Evolutionary conservation across 1,140 invertebrate genomes (phyloP), one percentile per base, ranked within the genome.

Genomic region (Gonatopus flavifemur): DNA sequence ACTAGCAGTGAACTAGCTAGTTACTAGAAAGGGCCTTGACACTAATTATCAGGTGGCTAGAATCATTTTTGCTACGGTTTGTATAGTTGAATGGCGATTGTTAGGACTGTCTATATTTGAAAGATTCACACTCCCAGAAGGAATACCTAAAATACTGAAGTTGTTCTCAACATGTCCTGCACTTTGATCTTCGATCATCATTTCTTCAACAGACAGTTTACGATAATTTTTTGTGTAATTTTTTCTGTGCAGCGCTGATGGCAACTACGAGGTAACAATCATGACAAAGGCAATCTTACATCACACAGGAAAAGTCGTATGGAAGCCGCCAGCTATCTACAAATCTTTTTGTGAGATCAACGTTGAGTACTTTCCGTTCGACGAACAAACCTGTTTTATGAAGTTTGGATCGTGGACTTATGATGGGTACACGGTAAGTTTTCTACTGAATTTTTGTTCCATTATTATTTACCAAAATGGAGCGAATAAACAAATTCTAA

Each of bases 271-370:
- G 81, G 93, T 97, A 66, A 96, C 93, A 58, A 94, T 96, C 73
- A 97, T 97, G 93, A 97, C 94, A 50, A 93, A 94, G 80, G 92
- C 92, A 48, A 93, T 94, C 66, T 81, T 94, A 21, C 89, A 94
- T 69, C 88, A 93, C 71, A 91, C 91, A 54, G 96, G 96, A 15
- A 92, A 90, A 78, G 94, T 98, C 22, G 81, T 91, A 28, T 98
- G 96, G 96, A 96, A 97, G 69, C 96, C 96, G 24, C 95, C 95
- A 37, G 95, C 95, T 52, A 97, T 98, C 76, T 98, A 96, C 82
- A 98, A 98, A 82, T 96, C 92, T 51, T 96, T 94, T 74, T 97
- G 94, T 73, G 92, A 96, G 81, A 96, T 98, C 60, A 91, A 98
- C 79, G 93, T 97, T 59, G 90, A 93, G 76, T 96, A 94, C 77